Conservation (phyloP, 2,113 vertebrate genomes). For the Eretmochelys imbricata region DNA sequence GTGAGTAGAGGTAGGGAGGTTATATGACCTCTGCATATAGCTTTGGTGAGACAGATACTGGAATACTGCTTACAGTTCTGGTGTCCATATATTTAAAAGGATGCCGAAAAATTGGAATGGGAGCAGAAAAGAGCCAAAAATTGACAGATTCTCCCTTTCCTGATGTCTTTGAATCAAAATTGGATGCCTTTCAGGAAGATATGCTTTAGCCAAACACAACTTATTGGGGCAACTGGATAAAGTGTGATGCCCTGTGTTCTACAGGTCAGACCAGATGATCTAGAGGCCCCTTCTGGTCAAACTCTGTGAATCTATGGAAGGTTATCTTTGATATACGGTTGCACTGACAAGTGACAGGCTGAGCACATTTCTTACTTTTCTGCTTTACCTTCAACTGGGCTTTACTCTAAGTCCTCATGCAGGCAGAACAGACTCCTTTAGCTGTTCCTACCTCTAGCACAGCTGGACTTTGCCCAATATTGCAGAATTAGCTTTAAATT, state of each 20-base stretch:
- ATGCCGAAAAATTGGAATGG: background rate
- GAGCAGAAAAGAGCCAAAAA: fast-evolving
- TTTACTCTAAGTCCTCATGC: background rate
- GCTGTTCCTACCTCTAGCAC: background rate
- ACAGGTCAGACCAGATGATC: background rate
- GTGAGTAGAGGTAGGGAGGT: background rate
- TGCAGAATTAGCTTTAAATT: background rate
- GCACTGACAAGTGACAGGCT: background rate
- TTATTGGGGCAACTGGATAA: background rate
- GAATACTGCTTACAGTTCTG: no score
- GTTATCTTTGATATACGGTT: background rate
- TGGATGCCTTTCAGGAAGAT: background rate
- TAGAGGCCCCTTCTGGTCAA: background rate
- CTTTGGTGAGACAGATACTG: no score
- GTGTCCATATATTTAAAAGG: background rate
- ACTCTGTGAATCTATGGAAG: background rate
- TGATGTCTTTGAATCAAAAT: no score
- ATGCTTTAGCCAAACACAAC: background rate
- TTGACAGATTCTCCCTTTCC: background rate
- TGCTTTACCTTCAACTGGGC: background rate
- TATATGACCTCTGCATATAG: no score
- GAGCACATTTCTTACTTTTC: background rate
- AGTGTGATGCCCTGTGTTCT: background rate
- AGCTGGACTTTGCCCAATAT: background rate
- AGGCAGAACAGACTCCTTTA: background rate